A percentile compares a stretch with the other conserved stretches of the same genome.
These are phyloP conservation scores for Perithous albicinctus DNA, from an alignment of 2,888 invertebrate genomes.

Conservation along the genomic window DNA sequence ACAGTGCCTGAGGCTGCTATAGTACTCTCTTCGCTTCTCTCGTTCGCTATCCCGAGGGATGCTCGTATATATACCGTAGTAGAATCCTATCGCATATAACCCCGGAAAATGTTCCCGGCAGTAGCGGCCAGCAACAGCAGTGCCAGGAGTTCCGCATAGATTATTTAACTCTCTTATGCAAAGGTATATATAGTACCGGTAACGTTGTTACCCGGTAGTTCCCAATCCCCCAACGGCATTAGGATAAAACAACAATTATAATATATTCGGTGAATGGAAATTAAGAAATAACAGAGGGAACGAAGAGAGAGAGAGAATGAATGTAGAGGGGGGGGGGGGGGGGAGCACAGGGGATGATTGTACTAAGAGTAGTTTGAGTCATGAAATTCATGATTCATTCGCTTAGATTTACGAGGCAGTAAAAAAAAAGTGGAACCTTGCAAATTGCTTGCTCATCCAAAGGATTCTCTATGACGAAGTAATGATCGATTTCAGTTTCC, in stretches of 20 bases:
- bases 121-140: conserved; percentile 4
- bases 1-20: conserved; percentile 1
- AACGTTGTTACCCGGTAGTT: background rate
- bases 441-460: no score
- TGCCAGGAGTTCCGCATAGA: conserved; percentile 21
- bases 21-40: conserved; percentile 6
- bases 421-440: no score
- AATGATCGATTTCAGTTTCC: no score
- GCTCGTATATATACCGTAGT: background rate
- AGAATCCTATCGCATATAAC: conserved; percentile 16
- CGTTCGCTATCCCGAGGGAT: conserved; percentile 11
- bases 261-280: conserved; percentile 54
- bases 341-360: background rate
- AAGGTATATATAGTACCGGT: background rate
- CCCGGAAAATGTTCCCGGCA: conserved; percentile 26
- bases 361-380: no score
- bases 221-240: conserved; percentile 24
- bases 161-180: conserved; percentile 30
- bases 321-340: no score
- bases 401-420: no score
- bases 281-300: conserved; percentile 36
- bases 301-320: background rate
- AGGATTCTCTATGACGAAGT: no score
- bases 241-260: conserved; percentile 48
- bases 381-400: no score